Evolutionary conservation across 1,140 invertebrate genomes (phyloP).

Genomic region (Drosophila jambulina): DNA sequence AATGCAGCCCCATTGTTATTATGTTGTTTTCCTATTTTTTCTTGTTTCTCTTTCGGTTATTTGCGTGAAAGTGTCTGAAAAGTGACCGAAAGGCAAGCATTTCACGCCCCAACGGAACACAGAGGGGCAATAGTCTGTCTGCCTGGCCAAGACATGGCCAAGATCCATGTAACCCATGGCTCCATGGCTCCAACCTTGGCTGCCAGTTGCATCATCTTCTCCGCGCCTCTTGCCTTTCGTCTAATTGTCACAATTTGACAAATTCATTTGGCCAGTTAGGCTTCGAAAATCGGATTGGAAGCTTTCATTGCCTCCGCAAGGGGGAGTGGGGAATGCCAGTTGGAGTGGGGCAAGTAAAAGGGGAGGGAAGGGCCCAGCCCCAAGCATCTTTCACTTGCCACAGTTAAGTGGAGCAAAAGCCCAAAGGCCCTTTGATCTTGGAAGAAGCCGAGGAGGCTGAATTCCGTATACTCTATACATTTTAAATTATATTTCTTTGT

Average conservation of each 20-base stretch:
- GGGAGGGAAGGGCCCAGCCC: conserved; percentile 2
- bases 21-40: not conserved
- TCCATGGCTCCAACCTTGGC: conserved; percentile 52
- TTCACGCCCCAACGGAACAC: conserved; percentile 67
- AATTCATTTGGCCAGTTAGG: conserved; percentile 71
- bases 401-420: conserved; percentile 60
- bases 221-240: conserved; percentile 34
- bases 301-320: conserved; percentile 64
- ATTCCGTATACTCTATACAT: not conserved
- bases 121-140: conserved; percentile 29
- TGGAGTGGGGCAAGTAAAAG: not conserved
- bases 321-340: conserved; percentile 5
- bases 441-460: not conserved
- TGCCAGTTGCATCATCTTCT: conserved; percentile 50
- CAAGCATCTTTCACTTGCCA: conserved; percentile 69
- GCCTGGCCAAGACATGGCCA: conserved; percentile 3
- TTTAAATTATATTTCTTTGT: too few species aligned
- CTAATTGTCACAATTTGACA: conserved; percentile 77
- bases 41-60: conserved; percentile 21
- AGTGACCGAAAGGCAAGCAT: conserved; percentile 20
- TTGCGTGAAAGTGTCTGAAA: conserved; percentile 66
- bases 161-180: conserved; percentile 19
- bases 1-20: conserved; percentile 72
- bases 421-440: conserved; percentile 28
- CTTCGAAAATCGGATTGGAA: conserved; percentile 20